Conservation (phyloP, 2,888 invertebrate genomes). For the Drosophila paranaensis region DNA sequence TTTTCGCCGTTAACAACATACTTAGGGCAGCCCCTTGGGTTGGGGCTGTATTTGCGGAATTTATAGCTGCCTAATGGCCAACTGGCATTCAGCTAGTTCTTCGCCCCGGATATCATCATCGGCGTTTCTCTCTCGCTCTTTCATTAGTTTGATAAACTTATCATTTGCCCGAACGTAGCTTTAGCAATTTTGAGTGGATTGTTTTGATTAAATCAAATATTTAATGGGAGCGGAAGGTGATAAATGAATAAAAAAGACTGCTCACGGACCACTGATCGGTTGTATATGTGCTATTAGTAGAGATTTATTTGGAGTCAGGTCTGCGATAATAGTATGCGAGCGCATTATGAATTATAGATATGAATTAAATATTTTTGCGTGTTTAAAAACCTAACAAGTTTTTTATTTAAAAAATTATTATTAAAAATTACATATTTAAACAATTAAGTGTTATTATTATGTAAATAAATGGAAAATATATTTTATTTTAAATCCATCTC, state of each 20-base stretch:
- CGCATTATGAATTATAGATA: too few relatives aligned
- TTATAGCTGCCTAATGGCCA: constrained; percentile 57
- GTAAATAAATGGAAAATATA: too few relatives aligned
- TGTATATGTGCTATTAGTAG: too few relatives aligned
- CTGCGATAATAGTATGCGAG: too few relatives aligned
- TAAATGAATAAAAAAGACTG: background rate
- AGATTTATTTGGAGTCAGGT: too few relatives aligned
- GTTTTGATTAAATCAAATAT: constrained; percentile 8
- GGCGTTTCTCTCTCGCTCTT: constrained; percentile 7
- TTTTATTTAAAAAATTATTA: too few relatives aligned
- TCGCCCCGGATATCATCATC: constrained; percentile 13
- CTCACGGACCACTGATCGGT: too few relatives aligned
- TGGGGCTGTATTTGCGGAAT: constrained; percentile 59
- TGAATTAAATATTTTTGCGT: too few relatives aligned
- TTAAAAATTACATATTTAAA: too few relatives aligned
- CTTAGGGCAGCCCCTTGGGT: constrained; percentile 44
- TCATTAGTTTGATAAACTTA: constrained; percentile 79
- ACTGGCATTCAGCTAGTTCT: constrained; percentile 34
- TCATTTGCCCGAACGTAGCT: constrained; percentile 29
- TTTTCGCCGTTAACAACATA: constrained; percentile 72
- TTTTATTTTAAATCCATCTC: too few relatives aligned
- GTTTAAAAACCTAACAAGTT: too few relatives aligned
- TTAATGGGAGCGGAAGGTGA: background rate
- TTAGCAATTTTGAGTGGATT: constrained; percentile 16
- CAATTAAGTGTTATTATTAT: too few relatives aligned